These are phyloP conservation scores for Thunnus thynnus DNA, from an alignment of 2,113 vertebrate genomes.

Conservation along the genomic window DNA sequence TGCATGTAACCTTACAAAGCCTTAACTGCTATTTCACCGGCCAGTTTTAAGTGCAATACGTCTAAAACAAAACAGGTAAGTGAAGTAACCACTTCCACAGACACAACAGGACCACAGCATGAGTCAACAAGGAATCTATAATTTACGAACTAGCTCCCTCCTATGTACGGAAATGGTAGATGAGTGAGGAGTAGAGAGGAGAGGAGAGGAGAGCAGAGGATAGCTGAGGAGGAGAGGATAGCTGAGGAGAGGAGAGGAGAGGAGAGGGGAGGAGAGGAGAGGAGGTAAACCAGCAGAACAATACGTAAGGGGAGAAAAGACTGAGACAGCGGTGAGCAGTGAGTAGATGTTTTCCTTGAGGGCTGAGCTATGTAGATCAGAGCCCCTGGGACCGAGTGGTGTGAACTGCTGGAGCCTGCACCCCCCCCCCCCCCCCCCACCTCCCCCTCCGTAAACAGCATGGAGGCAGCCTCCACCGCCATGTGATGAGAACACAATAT, in stretches of 20 bases:
- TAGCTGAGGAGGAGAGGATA: neutral
- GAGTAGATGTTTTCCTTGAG: slow-evolving; percentile 56
- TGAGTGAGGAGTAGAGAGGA: neutral
- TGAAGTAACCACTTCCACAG: slow-evolving; percentile 25
- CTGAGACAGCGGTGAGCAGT: slow-evolving; percentile 12
- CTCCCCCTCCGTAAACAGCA: neutral
- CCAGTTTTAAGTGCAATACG: neutral
- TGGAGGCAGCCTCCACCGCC: slow-evolving; percentile 7
- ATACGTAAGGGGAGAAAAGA: neutral
- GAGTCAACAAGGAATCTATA: slow-evolving; percentile 60
- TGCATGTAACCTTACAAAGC: too few relatives aligned
- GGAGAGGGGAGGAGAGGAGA: neutral
- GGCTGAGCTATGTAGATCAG: slow-evolving; percentile 70
- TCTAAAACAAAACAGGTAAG: slow-evolving; percentile 7
- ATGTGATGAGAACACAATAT: neutral
- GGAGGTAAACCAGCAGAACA: slow-evolving; percentile 10
- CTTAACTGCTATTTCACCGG: neutral
- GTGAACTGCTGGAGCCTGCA: slow-evolving; percentile 20
- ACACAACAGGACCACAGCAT: slow-evolving; percentile 48
- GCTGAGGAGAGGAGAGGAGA: neutral
- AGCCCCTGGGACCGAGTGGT: slow-evolving; percentile 54
- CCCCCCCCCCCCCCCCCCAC: neutral
- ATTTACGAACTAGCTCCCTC: slow-evolving; percentile 66
- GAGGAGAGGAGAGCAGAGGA: neutral
- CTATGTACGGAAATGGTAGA: slow-evolving; percentile 23